Conservation (phyloP, 2,797 vertebrate species). For the Enteromius fasciolatus region DNA sequence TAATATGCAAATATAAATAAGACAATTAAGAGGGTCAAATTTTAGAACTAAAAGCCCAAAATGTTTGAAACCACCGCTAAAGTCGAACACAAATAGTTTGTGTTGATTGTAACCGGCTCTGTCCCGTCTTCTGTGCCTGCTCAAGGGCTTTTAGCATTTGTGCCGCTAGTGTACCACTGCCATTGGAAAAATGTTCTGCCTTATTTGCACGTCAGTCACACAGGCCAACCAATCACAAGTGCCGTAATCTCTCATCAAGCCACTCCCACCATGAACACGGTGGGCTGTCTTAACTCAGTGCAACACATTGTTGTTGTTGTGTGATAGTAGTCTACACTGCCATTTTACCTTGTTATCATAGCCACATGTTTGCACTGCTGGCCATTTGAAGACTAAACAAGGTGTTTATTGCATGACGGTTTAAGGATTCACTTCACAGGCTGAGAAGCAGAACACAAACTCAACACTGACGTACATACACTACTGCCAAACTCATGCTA, state of each 20-base stretch:
- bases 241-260: constrained; percentile 80
- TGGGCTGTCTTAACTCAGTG: constrained; percentile 76
- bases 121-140: constrained; percentile 43
- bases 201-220: constrained; percentile 48
- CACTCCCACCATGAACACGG: constrained; percentile 69
- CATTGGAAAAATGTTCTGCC: constrained; percentile 67
- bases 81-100: constrained; percentile 30
- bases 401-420: constrained; percentile 35
- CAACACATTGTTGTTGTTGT: constrained; percentile 62
- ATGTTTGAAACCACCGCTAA: constrained; percentile 41
- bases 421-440: constrained; percentile 32
- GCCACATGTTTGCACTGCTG: constrained; percentile 22
- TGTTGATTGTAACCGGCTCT: constrained; percentile 24
- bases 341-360: not conserved
- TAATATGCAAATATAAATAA: constrained; percentile 54
- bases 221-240: constrained; percentile 75
- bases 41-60: constrained; percentile 34
- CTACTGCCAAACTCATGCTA: constrained; percentile 71
- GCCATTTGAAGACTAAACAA: constrained; percentile 11
- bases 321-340: constrained; percentile 31
- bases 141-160: constrained; percentile 27
- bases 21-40: constrained; percentile 23
- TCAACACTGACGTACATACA: constrained; percentile 22
- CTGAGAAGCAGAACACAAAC: constrained; percentile 13
- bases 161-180: constrained; percentile 42